Conservation (phyloP, 2,888 invertebrate species). For the Andrena camellia region DNA sequence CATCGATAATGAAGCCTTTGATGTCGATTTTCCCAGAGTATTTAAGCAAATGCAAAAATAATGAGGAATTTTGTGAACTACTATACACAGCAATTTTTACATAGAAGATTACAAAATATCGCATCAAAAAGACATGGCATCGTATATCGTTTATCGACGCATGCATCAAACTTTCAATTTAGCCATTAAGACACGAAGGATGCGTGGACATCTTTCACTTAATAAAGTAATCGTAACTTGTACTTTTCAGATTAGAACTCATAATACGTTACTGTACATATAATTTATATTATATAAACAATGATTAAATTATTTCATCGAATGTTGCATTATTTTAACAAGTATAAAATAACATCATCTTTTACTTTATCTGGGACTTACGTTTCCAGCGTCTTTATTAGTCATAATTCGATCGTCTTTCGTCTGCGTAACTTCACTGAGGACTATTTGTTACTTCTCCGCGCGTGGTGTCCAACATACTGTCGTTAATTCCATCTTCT, state of each 20-base stretch:
- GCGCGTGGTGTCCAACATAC: slow-evolving; percentile 69
- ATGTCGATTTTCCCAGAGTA: slow-evolving; percentile 88
- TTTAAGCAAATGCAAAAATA: slow-evolving; percentile 88
- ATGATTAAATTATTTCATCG: slow-evolving; percentile 31
- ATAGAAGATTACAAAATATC: slow-evolving; percentile 19
- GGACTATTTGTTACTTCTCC: slow-evolving; percentile 57
- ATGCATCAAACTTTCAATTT: slow-evolving; percentile 23
- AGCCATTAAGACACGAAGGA: slow-evolving; percentile 2
- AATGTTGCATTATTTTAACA: slow-evolving; percentile 26
- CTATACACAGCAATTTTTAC: slow-evolving; percentile 18
- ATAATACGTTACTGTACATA: slow-evolving; percentile 34
- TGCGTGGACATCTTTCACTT: slow-evolving; percentile 3
- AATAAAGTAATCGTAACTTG: slow-evolving; percentile 29
- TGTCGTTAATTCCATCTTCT: slow-evolving; percentile 72
- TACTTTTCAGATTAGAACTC: slow-evolving; percentile 27
- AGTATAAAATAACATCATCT: slow-evolving; percentile 25
- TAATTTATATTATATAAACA: slow-evolving; percentile 37
- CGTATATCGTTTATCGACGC: background rate
- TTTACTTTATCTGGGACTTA: slow-evolving; percentile 4
- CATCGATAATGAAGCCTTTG: slow-evolving; percentile 87
- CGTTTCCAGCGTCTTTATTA: background rate
- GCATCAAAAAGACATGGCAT: background rate
- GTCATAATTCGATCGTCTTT: slow-evolving; percentile 18
- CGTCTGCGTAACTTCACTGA: slow-evolving; percentile 20
- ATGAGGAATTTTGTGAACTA: slow-evolving; percentile 78